A percentile compares a stretch with the other conserved stretches of the same genome.
phyloP scores from a whole-genome alignment of 2,113 vertebrate species.

The Nasalis larvatus region DNA sequence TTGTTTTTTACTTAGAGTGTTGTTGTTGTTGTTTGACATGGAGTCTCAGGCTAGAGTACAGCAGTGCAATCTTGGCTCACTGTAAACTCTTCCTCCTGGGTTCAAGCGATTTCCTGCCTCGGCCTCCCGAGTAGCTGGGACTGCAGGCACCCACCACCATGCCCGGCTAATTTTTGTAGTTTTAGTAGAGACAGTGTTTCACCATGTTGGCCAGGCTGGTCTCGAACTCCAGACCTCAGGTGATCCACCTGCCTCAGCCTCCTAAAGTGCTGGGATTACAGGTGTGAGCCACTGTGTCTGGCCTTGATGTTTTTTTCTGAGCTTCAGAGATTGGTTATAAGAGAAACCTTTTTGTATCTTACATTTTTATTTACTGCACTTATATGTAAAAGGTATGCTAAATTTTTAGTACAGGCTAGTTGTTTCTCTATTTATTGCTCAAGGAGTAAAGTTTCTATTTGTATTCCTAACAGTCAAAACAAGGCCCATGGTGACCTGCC shows the following conservation, averaged over 20 bases:
- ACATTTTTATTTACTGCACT: conserved; percentile 22
- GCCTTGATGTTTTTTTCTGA: neutral
- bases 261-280: neutral
- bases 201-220: no score
- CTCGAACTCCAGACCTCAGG: no score
- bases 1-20: neutral
- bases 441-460: neutral
- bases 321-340: neutral
- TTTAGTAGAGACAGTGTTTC: no score
- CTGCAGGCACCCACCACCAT: no score
- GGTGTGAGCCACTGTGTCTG: neutral
- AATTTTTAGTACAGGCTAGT: neutral
- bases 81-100: no score
- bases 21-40: neutral
- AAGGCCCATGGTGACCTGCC: no score
- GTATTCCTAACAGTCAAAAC: neutral
- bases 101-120: no score
- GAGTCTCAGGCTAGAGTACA: no score
- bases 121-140: no score
- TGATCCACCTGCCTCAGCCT: neutral
- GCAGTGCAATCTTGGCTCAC: no score
- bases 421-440: neutral
- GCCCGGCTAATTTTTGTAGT: no score
- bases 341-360: neutral
- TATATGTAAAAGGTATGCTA: neutral